phyloP scores from a whole-genome alignment of 2,888 invertebrate genomes.

The Diaperis boleti region DNA sequence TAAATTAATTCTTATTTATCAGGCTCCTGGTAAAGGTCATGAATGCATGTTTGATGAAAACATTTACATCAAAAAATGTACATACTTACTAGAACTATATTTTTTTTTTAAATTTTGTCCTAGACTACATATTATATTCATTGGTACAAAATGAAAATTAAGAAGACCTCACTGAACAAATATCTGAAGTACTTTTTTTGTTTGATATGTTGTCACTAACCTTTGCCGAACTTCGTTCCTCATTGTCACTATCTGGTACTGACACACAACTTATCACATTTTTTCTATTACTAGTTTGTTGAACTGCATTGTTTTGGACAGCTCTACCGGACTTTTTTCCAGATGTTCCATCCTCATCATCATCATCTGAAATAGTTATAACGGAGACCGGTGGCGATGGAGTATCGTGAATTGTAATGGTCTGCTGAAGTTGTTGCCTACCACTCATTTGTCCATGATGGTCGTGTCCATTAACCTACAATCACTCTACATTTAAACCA shows the following conservation, averaged over 20 bases:
- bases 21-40: too few species aligned
- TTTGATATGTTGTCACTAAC: conserved; percentile 51
- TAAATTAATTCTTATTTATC: too few species aligned
- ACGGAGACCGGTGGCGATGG: conserved; percentile 95
- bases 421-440: conserved; percentile 73
- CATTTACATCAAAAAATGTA: too few species aligned
- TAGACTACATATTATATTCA: too few species aligned
- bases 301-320: conserved; percentile 33
- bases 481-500: not conserved
- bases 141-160: too few species aligned
- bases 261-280: conserved; percentile 85
- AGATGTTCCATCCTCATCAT: conserved; percentile 78
- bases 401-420: conserved; percentile 95
- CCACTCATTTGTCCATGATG: conserved; percentile 57
- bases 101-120: too few species aligned
- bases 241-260: conserved; percentile 80
- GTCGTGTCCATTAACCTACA: conserved; percentile 53
- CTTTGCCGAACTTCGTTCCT: conserved; percentile 72
- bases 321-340: conserved; percentile 62
- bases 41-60: too few species aligned
- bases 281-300: conserved; percentile 66
- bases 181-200: too few species aligned
- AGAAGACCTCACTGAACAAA: too few species aligned
- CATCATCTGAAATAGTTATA: conserved; percentile 95
- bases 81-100: too few species aligned